Evolutionary conservation across 2,888 invertebrate genomes (phyloP).

Genomic region (Oxycera nigricornis): DNA sequence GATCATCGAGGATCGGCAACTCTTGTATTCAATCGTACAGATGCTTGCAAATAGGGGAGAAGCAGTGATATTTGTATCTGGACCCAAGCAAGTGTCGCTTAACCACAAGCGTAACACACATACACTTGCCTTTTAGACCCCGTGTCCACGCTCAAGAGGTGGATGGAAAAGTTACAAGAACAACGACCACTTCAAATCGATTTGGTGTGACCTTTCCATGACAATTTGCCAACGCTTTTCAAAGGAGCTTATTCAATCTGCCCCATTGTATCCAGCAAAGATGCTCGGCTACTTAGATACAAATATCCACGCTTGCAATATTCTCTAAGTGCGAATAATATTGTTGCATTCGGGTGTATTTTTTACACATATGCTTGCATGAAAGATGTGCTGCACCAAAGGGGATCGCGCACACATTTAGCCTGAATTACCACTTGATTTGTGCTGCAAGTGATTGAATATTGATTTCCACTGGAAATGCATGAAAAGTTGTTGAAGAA

Average conservation of each 20-base stretch:
- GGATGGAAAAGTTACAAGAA: background rate
- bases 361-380: background rate
- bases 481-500: background rate
- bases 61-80: background rate
- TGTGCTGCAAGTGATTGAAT: background rate
- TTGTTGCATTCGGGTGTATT: background rate
- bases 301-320: background rate
- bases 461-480: background rate
- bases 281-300: background rate
- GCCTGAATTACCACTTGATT: constrained; percentile 4
- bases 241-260: background rate
- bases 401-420: background rate
- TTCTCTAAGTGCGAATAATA: background rate
- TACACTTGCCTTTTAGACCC: no score
- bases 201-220: constrained; percentile 13
- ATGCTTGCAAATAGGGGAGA: background rate
- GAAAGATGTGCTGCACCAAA: background rate
- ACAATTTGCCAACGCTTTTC: constrained; percentile 36
- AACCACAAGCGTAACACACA: background rate
- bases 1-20: no score
- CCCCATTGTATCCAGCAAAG: background rate
- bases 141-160: background rate
- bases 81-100: background rate
- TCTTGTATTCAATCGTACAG: background rate
- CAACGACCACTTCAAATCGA: background rate